These are phyloP conservation scores for Brienomyrus brachyistius DNA, from an alignment of 2,113 vertebrate species.

Conservation along the genomic window DNA sequence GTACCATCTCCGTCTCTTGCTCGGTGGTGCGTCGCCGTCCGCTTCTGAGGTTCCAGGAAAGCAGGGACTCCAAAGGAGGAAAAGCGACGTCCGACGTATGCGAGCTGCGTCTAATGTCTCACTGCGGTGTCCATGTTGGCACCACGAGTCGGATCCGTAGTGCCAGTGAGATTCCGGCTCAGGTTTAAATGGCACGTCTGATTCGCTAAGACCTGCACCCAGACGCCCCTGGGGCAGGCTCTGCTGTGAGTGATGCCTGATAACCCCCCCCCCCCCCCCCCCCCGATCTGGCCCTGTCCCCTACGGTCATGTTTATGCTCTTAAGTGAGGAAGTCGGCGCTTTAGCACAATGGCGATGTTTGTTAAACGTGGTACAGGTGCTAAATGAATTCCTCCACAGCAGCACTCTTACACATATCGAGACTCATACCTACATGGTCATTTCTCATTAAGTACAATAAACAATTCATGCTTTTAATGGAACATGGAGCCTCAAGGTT, in stretches of 20 bases:
- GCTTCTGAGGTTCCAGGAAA: background rate
- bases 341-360: background rate
- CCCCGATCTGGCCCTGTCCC: background rate
- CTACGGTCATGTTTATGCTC: background rate
- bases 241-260: too few relatives aligned
- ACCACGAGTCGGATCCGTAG: background rate
- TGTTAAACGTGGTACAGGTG: background rate
- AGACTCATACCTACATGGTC: background rate
- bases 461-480: background rate
- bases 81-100: background rate
- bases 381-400: background rate
- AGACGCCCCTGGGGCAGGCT: background rate
- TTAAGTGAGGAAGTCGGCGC: background rate
- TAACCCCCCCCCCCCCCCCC: background rate
- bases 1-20: background rate
- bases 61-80: background rate
- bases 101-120: background rate
- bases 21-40: background rate
- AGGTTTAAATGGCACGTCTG: background rate
- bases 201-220: background rate
- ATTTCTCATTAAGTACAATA: background rate
- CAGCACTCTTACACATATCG: background rate
- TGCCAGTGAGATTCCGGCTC: background rate
- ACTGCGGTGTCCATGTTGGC: background rate
- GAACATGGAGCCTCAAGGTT: background rate